These are phyloP conservation scores for Pseudococcus jackbeardsleyi DNA, from an alignment of 2,888 invertebrate genomes.

Conservation along the genomic window DNA sequence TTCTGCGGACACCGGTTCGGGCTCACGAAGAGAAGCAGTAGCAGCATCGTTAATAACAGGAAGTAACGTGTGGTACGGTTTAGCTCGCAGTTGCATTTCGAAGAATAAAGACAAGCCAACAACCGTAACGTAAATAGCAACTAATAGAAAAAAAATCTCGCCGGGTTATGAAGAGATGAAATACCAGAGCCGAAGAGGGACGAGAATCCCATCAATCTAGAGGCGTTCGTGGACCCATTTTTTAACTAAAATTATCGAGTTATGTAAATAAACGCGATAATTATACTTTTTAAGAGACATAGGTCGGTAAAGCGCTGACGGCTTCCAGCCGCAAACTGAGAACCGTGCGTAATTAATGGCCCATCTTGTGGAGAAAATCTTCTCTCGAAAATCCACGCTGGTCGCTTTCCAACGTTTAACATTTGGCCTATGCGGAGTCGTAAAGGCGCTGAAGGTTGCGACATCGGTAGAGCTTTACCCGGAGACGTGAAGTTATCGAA, in stretches of 20 bases:
- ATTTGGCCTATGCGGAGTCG: background rate
- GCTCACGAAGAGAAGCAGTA: background rate
- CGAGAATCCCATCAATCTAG: background rate
- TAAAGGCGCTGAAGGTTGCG: background rate
- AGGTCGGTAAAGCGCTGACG: background rate
- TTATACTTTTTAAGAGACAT: background rate
- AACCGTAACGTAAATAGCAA: background rate
- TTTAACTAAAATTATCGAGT: slow-evolving; percentile 16
- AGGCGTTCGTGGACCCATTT: background rate
- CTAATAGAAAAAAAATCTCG: background rate
- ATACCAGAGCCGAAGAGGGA: background rate
- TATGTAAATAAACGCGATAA: slow-evolving; percentile 40
- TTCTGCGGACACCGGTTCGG: background rate
- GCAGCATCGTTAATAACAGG: slow-evolving; percentile 7
- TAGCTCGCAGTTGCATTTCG: background rate
- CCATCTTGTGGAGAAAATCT: background rate
- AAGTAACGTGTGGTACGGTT: background rate
- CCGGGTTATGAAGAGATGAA: background rate
- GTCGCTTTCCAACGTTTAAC: slow-evolving; percentile 23
- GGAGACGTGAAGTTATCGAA: no score
- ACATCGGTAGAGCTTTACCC: no score
- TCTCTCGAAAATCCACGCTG: background rate
- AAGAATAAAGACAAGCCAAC: background rate
- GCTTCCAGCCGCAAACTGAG: background rate
- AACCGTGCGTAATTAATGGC: background rate